These are phyloP conservation scores for Catharus fuscescens DNA, from an alignment of 2,113 vertebrate species.

Conservation along the genomic window DNA sequence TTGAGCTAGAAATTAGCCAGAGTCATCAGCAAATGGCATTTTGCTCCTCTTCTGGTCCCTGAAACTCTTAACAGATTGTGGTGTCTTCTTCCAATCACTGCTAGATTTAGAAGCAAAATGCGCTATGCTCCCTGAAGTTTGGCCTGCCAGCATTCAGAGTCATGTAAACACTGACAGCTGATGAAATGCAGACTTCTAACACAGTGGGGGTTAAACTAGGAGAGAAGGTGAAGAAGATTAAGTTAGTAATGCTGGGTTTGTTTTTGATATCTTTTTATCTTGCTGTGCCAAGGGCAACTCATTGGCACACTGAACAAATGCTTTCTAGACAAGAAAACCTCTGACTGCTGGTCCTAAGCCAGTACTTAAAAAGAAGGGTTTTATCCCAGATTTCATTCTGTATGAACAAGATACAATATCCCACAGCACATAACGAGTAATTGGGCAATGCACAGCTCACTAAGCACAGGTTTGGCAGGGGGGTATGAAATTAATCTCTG, in stretches of 20 bases:
- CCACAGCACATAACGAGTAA: background rate
- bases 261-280: constrained; percentile 24
- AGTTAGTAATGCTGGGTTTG: background rate
- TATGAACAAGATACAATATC: background rate
- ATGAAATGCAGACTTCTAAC: background rate
- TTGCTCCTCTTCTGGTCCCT: background rate
- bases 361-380: constrained; percentile 31
- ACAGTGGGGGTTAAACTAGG: background rate
- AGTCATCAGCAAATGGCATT: background rate
- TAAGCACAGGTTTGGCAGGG: constrained; percentile 1
- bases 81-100: background rate
- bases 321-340: constrained; percentile 25
- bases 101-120: background rate
- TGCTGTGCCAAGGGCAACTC: background rate
- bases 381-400: constrained; percentile 13
- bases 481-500: background rate
- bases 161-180: constrained; percentile 2
- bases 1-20: background rate
- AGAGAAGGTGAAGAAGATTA: constrained; percentile 1
- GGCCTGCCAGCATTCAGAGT: background rate
- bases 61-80: background rate
- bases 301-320: constrained; percentile 4
- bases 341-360: constrained; percentile 23
- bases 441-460: background rate
- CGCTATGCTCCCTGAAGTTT: background rate